phyloP scores from a whole-genome alignment of 2,888 invertebrate species.

The Pogonocherus hispidulus region DNA sequence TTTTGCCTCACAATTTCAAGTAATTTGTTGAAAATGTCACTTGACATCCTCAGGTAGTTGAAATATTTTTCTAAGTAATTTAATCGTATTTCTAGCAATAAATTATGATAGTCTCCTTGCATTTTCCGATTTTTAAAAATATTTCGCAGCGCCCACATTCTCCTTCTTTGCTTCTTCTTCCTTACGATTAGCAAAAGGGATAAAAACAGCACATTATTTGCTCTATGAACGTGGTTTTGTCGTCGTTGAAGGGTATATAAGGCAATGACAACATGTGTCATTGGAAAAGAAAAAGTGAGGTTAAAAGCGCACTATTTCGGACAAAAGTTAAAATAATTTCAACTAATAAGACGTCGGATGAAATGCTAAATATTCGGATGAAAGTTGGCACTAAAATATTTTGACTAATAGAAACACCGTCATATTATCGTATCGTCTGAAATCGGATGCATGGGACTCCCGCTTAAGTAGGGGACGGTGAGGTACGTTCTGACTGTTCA shows the following conservation, averaged over 20 bases:
- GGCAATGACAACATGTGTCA: not conserved
- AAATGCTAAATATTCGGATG: not conserved
- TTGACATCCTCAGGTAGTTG: conserved; percentile 47
- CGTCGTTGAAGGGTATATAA: not conserved
- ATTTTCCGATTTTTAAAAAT: conserved; percentile 42
- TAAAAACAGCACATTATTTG: not conserved
- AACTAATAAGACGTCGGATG: not conserved
- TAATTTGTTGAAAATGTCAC: conserved; percentile 40
- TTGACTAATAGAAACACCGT: not conserved
- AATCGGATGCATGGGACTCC: not conserved
- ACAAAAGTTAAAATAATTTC: conserved; percentile 11
- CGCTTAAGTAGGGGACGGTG: not conserved
- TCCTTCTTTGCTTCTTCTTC: conserved; percentile 6
- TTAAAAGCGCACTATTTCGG: conserved; percentile 4
- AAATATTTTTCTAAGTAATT: conserved; percentile 47
- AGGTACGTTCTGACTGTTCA: too few relatives aligned
- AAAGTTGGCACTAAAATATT: not conserved
- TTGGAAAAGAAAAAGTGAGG: not conserved
- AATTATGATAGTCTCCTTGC: conserved; percentile 49
- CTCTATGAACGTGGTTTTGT: too few relatives aligned
- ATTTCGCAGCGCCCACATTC: conserved; percentile 48
- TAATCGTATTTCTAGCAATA: conserved; percentile 49
- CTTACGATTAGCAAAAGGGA: not conserved
- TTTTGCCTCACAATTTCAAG: conserved; percentile 42
- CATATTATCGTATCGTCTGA: conserved; percentile 10